Conservation (phyloP, 2,113 vertebrate species). For the Atlantisia rogersi region DNA sequence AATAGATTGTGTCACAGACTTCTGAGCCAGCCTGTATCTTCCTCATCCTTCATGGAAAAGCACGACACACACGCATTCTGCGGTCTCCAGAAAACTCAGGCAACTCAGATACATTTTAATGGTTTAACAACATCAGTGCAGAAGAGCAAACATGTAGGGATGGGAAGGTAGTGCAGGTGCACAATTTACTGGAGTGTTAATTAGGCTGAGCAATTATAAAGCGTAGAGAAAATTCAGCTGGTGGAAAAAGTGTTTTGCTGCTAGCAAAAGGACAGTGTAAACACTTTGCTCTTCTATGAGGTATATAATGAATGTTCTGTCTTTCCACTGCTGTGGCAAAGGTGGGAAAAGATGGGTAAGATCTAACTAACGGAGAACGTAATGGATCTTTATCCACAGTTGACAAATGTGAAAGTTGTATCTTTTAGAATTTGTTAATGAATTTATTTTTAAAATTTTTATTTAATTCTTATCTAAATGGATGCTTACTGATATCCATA, state of each 20-base stretch:
- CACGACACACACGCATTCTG: accelerated
- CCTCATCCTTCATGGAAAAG: not conserved
- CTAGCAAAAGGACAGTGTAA: not conserved
- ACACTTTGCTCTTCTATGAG: not conserved
- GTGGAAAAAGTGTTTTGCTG: not conserved
- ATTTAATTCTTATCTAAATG: not conserved
- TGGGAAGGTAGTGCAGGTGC: not conserved
- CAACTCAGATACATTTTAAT: not conserved
- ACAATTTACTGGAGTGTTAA: not conserved
- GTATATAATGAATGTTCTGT: not conserved
- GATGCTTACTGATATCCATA: not conserved
- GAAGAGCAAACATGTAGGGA: not conserved
- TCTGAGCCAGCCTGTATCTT: conserved; percentile 26
- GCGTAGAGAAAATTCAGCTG: not conserved
- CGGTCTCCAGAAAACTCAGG: not conserved
- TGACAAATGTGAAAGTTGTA: not conserved
- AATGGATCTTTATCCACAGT: not conserved
- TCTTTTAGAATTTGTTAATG: not conserved
- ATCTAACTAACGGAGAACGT: not conserved
- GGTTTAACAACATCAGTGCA: not conserved
- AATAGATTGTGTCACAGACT: conserved; percentile 19
- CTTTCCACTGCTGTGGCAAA: not conserved
- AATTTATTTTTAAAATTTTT: too few relatives aligned
- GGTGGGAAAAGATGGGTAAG: not conserved
- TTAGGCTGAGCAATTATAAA: conserved; percentile 4